Evolutionary conservation across 2,113 vertebrate species (phyloP), one percentile per base, ranked within the genome.

Genomic region (Scophthalmus maximus): DNA sequence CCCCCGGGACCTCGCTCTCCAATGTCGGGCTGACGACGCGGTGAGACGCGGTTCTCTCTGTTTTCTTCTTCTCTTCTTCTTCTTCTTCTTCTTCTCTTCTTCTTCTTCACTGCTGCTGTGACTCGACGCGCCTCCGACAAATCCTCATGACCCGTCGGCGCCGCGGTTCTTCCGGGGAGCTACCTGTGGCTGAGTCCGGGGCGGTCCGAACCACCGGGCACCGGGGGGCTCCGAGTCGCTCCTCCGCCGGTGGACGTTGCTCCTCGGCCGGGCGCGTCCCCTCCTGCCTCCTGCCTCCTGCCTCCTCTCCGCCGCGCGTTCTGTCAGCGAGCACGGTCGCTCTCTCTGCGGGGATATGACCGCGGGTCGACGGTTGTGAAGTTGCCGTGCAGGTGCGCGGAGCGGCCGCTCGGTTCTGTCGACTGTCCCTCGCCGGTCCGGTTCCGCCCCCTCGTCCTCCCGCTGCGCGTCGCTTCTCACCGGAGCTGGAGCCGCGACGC

Each of bases 81-180:
- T 55, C 44, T 15, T 65, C 60, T 40, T 20, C 55, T 22, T 72
- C 52, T 59, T 34, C 59, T 52, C 49, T 22, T n/a, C 44, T 46
- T n/a, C n/a, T n/a, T n/a, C n/a, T n/a, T n/a, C n/a, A 30, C 32
- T 60, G 67, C 14, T 68, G 78, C 73, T 77, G 78, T 76, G 82
- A 72, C 89, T 68, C 90, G 76, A 78, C 78, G 79, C 78, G 78
- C 87, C 85, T 67, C 85, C 81, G 88, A 81, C 84, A 79, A 87
- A 89, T 86, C 94, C 92, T 86, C 93, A 94, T 94, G 94, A 91
- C 95, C 94, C 92, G 77, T 57, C 56, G 73, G 91, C 78, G 74
- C 87, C 87, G 63, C 68, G 76, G 59, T 67, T 86, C 67, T 79
- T 61, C 68, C 65, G 25, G 50, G 17, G 78, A 22, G 78, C 71